Percentiles rank a stretch among this genome's conserved stretches.
Evolutionary conservation across 1,140 invertebrate species (phyloP).

Genomic region (Pseudomyrmex pallidus): DNA sequence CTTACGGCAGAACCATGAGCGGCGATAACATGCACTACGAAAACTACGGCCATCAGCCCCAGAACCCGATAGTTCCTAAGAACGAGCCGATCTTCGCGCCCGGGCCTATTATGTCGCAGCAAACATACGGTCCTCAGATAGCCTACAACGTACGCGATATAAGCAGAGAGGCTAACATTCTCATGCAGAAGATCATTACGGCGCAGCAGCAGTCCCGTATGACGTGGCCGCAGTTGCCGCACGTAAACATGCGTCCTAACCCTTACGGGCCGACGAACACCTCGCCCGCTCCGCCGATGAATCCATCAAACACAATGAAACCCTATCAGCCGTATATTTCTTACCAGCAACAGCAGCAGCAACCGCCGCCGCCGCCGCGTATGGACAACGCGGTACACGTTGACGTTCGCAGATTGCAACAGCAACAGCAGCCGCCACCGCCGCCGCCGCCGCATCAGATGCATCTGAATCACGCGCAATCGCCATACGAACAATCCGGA

Average conservation of each 20-base stretch:
- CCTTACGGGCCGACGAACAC: conserved; percentile 57
- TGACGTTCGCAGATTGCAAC: conserved; percentile 64
- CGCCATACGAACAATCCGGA: conserved; percentile 66
- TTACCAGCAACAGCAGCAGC: conserved; percentile 61
- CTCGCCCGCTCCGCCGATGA: conserved; percentile 54
- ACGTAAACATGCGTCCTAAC: conserved; percentile 72
- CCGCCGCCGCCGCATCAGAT: conserved; percentile 23
- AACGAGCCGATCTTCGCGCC: conserved; percentile 73
- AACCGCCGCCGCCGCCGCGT: conserved; percentile 37
- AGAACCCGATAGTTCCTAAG: conserved; percentile 63
- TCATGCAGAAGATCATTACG: conserved; percentile 54
- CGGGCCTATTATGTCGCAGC: conserved; percentile 58
- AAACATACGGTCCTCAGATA: conserved; percentile 62
- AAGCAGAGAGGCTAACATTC: conserved; percentile 51
- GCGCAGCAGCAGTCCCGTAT: conserved; percentile 78
- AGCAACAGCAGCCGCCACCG: conserved; percentile 67
- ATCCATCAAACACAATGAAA: conserved; percentile 40
- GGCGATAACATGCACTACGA: conserved; percentile 65
- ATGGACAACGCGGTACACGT: conserved; percentile 71
- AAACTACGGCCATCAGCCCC: conserved; percentile 58
- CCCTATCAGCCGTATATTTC: conserved; percentile 53
- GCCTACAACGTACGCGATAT: conserved; percentile 66
- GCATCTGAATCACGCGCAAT: conserved; percentile 67
- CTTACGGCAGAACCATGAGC: conserved; percentile 62
- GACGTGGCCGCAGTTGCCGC: conserved; percentile 72